phyloP scores from a whole-genome alignment of 2,888 invertebrate species.

The Adineta ricciae region DNA sequence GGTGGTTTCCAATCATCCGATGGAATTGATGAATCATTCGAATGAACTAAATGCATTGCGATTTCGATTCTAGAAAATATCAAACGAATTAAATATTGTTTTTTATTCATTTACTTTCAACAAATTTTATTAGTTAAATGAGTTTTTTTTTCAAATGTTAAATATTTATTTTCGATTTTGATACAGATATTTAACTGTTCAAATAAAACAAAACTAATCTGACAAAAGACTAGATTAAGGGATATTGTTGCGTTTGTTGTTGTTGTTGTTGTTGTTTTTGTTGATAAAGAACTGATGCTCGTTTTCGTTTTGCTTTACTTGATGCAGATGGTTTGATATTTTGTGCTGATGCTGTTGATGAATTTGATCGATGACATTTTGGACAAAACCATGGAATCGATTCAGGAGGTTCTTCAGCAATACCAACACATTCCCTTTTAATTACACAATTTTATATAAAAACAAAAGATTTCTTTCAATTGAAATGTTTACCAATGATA shows the following conservation, averaged over 20 bases:
- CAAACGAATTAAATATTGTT: background rate
- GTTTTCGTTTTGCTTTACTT: slow-evolving; percentile 3
- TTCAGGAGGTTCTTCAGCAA: background rate
- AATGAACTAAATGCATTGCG: background rate
- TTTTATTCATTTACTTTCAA: too few species aligned
- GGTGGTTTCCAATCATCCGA: background rate
- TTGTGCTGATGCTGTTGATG: background rate
- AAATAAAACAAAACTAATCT: slow-evolving; percentile 7
- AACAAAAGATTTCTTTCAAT: background rate
- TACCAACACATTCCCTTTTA: background rate
- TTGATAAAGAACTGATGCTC: background rate
- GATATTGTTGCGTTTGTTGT: background rate
- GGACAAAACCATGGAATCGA: background rate
- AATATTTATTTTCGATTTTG: background rate
- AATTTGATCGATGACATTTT: slow-evolving; percentile 3
- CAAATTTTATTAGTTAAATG: too few species aligned
- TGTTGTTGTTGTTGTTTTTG: background rate
- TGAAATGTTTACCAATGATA: background rate
- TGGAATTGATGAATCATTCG: background rate
- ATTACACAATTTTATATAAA: background rate
- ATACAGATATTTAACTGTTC: background rate
- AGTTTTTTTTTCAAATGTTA: too few species aligned
- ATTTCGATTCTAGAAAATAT: background rate
- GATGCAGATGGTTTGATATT: background rate
- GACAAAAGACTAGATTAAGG: background rate